phyloP scores from a whole-genome alignment of 2,888 invertebrate genomes.

The Eristalis tenax region DNA sequence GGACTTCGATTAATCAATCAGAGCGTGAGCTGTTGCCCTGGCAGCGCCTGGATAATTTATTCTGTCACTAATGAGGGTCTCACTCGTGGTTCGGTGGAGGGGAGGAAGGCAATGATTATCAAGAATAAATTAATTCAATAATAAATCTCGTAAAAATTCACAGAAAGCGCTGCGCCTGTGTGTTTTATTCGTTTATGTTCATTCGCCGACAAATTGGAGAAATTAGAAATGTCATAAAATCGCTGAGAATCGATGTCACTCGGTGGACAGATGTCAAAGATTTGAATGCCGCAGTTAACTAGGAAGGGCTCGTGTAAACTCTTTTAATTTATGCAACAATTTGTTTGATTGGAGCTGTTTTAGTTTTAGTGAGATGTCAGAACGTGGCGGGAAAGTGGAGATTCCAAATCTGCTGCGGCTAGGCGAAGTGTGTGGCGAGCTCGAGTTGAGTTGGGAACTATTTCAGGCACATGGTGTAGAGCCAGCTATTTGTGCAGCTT shows the following conservation, averaged over 20 bases:
- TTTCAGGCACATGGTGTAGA: too few species aligned
- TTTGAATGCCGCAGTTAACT: not conserved
- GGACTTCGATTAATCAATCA: conserved; percentile 56
- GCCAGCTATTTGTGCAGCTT: too few species aligned
- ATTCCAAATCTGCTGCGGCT: not conserved
- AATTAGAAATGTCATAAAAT: not conserved
- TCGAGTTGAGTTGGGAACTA: too few species aligned
- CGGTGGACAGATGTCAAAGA: not conserved
- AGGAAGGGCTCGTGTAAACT: not conserved
- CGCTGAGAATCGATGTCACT: not conserved
- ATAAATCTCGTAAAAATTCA: conserved; percentile 19
- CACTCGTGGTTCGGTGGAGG: not conserved
- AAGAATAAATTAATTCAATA: conserved; percentile 30
- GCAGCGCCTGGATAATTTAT: conserved; percentile 39
- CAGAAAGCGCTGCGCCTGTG: not conserved
- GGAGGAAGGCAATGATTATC: not conserved
- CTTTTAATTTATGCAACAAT: not conserved
- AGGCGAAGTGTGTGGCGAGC: not conserved
- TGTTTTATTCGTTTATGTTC: not conserved
- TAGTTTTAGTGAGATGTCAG: not conserved
- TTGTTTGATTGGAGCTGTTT: not conserved
- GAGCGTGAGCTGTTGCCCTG: conserved; percentile 19
- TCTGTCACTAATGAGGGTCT: conserved; percentile 50
- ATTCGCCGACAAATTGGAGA: not conserved
- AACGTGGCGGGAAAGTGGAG: too few species aligned